Base-by-base conservation (phyloP, 2,888 invertebrate genomes). In the Dorcus hopei region DNA sequence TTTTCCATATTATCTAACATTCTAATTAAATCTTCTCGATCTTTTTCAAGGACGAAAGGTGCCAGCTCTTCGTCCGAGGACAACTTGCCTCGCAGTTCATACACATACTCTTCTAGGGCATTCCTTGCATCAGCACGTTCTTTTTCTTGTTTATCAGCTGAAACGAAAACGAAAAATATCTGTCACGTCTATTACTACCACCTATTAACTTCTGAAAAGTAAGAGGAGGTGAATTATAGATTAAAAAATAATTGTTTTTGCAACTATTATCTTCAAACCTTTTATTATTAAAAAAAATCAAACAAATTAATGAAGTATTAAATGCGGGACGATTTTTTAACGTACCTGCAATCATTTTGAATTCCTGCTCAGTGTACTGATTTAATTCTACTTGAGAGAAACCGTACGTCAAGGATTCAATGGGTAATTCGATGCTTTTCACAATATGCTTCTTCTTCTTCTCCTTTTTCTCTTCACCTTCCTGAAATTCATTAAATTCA, bases 91-190 rank as follows among this genome's bases (percentile, higher is more conserved):
- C 99, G 86, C 78, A 97, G 84, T 70, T 97, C 97, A 77, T 99
- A 99, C 38, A 99, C 95, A 74, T 96, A 99, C 79, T 99, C 99
- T 78, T 99, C 99, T 0, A 99, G 85, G 3, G 96, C 92, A 79
- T 99, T 99, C 72, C 97, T 91, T 1, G 95, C 95, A 78, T 98
- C 97, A 4, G 93, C 89, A 50, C 97, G 87, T 75, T 97, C 95
- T 71, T 95, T 97, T 80, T 98, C 98, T 74, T 92, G 90, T 61
- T 88, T 86, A 77, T 99, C 98, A 69, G 90, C 90, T 54, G 86
- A 84, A 70, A 90, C 19, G 72, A 66, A 57, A 49, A 57, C 59
- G 58, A 33, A 54, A 16, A 38, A 26, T n/a, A 2, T 14, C 14
- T 14, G 14, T 14, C 14, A 14, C 14, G 2, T 9, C 9, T 39